Conservation (phyloP, 2,113 vertebrate genomes). For the Chinchilla lanigera region DNA sequence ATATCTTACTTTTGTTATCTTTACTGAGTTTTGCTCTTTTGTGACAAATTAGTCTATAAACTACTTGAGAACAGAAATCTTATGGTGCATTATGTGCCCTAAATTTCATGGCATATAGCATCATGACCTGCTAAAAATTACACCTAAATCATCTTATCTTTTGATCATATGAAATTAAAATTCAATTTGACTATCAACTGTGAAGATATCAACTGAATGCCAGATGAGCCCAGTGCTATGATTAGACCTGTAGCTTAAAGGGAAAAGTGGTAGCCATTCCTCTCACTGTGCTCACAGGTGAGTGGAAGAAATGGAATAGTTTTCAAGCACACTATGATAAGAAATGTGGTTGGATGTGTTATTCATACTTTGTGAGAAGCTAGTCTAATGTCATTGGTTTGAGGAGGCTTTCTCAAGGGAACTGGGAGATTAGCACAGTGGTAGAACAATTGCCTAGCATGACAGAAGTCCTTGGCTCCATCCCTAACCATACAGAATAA, state of each 20-base stretch:
- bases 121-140: not conserved
- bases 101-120: not conserved
- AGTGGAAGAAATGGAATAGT: not conserved
- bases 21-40: not conserved
- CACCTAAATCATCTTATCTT: not conserved
- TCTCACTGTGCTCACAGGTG: not conserved
- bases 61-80: not conserved
- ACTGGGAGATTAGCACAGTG: not conserved
- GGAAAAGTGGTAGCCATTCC: not conserved
- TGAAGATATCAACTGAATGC: not conserved
- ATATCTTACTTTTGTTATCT: not conserved
- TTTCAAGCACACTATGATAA: not conserved
- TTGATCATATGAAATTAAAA: not conserved
- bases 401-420: not conserved
- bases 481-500: not conserved
- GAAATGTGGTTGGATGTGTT: too few species aligned
- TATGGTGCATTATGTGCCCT: not conserved
- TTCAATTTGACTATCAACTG: not conserved
- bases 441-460: not conserved
- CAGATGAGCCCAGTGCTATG: not conserved
- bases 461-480: too few species aligned
- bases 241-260: not conserved
- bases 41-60: not conserved
- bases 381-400: not conserved
- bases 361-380: not conserved